These are phyloP conservation scores for Sebastes melanostomus DNA, from an alignment of 2,797 vertebrate species.

Conservation along the genomic window DNA sequence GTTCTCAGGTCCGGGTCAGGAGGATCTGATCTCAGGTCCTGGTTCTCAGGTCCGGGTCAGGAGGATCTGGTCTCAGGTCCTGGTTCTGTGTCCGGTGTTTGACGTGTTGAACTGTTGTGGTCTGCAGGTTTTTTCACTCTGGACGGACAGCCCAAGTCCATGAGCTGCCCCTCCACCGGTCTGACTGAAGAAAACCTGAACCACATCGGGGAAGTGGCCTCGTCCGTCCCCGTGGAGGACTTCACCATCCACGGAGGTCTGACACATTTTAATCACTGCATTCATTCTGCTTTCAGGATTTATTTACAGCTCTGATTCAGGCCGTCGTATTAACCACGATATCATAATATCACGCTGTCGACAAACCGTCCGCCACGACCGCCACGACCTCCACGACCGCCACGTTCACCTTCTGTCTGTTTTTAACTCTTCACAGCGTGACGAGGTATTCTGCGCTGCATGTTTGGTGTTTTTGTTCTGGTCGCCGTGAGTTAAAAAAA, in stretches of 20 bases:
- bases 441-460: too few relatives aligned
- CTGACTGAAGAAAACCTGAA: slow-evolving; percentile 87
- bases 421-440: too few relatives aligned
- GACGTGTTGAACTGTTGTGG: slow-evolving; percentile 61
- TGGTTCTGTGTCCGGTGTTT: background rate
- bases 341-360: too few relatives aligned
- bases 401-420: too few relatives aligned
- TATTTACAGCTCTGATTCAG: too few relatives aligned
- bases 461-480: too few relatives aligned
- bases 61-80: background rate
- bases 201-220: slow-evolving; percentile 90
- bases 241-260: slow-evolving; percentile 94
- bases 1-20: background rate
- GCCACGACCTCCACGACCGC: too few relatives aligned
- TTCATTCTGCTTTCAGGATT: background rate
- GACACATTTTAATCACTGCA: background rate
- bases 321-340: too few relatives aligned
- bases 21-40: background rate
- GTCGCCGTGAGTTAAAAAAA: too few relatives aligned
- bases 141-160: slow-evolving; percentile 93
- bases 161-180: slow-evolving; percentile 92
- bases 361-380: too few relatives aligned
- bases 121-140: slow-evolving; percentile 92
- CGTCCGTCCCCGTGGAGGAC: slow-evolving; percentile 93
- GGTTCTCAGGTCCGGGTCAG: background rate